Conservation (phyloP, 2,797 vertebrate species). For the Liparis tanakae region DNA sequence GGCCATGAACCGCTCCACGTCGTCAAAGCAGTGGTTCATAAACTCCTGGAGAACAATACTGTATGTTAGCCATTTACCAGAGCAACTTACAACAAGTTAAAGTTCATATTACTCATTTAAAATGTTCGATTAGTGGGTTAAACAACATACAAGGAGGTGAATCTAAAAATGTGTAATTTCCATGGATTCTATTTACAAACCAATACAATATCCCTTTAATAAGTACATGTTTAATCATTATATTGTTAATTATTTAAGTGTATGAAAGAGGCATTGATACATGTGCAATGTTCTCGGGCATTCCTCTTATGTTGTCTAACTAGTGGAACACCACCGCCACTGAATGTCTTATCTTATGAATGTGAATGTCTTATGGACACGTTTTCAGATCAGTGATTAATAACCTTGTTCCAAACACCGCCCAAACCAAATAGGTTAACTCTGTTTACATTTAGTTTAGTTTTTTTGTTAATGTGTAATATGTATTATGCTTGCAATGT, state of each 20-base stretch:
- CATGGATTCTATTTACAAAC: background rate
- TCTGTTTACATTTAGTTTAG: too few relatives aligned
- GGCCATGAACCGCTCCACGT: conserved; percentile 85
- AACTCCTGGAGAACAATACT: conserved; percentile 77
- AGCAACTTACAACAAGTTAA: background rate
- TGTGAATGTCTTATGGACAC: too few relatives aligned
- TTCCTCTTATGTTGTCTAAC: background rate
- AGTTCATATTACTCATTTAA: background rate
- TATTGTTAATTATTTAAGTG: background rate
- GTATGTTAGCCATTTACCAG: background rate
- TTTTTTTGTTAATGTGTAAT: too few relatives aligned
- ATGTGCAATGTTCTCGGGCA: background rate
- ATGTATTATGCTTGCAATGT: too few relatives aligned
- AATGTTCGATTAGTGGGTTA: background rate
- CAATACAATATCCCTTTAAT: background rate
- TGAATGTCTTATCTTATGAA: too few relatives aligned
- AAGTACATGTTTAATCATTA: background rate
- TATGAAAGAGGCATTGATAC: background rate
- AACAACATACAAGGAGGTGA: background rate
- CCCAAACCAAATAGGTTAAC: too few relatives aligned
- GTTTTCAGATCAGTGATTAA: too few relatives aligned
- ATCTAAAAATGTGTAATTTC: background rate
- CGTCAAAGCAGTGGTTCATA: conserved; percentile 90
- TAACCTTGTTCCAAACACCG: too few relatives aligned
- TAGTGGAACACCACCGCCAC: too few relatives aligned